Conservation (phyloP, 2,113 vertebrate genomes). For the Callipepla californica region DNA sequence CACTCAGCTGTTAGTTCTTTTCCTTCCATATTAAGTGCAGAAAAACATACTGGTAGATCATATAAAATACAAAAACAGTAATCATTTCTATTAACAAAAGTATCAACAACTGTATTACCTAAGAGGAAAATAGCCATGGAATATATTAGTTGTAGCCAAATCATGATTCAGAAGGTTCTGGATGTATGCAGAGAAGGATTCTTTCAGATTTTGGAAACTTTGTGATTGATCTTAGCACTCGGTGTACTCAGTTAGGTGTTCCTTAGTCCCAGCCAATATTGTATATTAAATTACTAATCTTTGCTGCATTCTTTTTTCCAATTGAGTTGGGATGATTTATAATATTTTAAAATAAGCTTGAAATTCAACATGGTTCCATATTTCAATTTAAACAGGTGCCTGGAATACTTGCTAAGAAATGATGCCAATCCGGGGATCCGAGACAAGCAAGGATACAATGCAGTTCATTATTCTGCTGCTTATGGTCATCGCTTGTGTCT, state of each 20-base stretch:
- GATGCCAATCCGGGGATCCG: slow-evolving; percentile 97
- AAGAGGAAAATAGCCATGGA: background rate
- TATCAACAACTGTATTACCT: background rate
- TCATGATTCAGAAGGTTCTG: background rate
- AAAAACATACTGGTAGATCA: background rate
- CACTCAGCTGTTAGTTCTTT: background rate
- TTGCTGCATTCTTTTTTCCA: slow-evolving; percentile 34
- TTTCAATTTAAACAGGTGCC: slow-evolving; percentile 86
- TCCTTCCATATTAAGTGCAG: background rate
- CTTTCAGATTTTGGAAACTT: background rate
- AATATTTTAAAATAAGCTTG: slow-evolving; percentile 5
- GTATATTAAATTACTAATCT: background rate
- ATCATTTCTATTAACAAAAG: background rate
- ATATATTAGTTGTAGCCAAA: background rate
- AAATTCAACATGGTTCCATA: slow-evolving; percentile 34
- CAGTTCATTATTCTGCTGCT: slow-evolving; percentile 92
- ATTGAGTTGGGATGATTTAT: slow-evolving; percentile 19
- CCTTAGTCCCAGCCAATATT: background rate
- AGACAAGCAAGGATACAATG: slow-evolving; percentile 97
- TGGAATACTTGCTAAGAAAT: slow-evolving; percentile 97
- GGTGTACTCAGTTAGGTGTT: background rate
- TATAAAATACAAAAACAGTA: background rate
- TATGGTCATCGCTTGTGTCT: slow-evolving; percentile 85
- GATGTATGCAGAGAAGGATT: background rate
- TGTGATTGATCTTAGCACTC: background rate